Evolutionary conservation across 2,888 invertebrate species (phyloP).

Genomic region (Spialia ferax): DNA sequence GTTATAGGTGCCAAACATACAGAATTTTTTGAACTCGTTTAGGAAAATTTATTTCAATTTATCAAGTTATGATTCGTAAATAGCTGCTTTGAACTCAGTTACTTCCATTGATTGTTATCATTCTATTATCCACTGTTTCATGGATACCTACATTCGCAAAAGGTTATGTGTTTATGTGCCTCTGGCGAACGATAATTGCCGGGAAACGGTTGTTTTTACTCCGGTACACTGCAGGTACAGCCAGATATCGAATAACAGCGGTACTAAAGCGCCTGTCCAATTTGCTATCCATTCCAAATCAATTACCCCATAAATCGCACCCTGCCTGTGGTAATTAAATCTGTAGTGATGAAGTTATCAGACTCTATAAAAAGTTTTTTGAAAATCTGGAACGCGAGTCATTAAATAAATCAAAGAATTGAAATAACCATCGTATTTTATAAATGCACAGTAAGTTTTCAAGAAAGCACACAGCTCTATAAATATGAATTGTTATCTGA

Average conservation of each 20-base stretch:
- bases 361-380: no score
- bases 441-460: no score
- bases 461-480: no score
- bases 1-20: no score
- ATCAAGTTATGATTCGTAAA: no score
- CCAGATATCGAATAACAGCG: background rate
- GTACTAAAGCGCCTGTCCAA: background rate
- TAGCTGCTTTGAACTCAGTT: no score
- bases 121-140: background rate
- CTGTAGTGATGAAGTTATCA: background rate
- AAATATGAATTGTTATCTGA: no score
- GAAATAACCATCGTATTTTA: no score
- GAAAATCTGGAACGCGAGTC: no score
- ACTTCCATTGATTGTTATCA: background rate
- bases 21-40: no score
- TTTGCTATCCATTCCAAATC: constrained; percentile 1
- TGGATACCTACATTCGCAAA: background rate
- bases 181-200: background rate
- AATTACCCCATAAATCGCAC: background rate
- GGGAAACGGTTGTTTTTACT: constrained; percentile 7
- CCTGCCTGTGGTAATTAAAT: background rate
- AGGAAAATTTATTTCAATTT: no score
- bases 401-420: no score
- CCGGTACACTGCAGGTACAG: background rate
- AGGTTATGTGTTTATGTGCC: background rate